phyloP scores from a whole-genome alignment of 2,888 invertebrate species.

The Chelonus formosanus region DNA sequence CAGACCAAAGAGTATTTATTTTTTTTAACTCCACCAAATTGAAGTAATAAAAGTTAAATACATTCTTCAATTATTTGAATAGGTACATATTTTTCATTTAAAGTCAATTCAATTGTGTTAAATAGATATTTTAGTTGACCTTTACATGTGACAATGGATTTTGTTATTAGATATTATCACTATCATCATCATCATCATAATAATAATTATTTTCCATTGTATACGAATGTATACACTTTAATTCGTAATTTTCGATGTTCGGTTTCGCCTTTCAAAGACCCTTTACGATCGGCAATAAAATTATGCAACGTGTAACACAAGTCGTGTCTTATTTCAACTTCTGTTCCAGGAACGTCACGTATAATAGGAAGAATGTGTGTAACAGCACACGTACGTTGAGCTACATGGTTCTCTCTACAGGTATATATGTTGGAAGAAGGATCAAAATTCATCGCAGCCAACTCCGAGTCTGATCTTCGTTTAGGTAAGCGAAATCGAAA shows the following conservation, averaged over 20 bases:
- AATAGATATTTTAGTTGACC: no score
- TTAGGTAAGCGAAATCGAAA: constrained; percentile 1
- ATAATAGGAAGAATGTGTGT: not conserved
- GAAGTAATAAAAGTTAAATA: no score
- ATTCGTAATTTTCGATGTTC: constrained; percentile 35
- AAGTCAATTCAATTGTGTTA: no score
- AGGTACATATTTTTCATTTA: no score
- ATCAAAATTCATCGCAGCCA: constrained; percentile 7
- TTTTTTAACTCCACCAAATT: no score
- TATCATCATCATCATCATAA: constrained; percentile 30
- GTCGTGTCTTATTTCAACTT: constrained; percentile 54
- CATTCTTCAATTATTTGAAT: no score
- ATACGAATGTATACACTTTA: constrained; percentile 19
- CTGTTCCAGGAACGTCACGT: constrained; percentile 31
- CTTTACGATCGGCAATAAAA: constrained; percentile 53
- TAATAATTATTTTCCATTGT: not conserved
- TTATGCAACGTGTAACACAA: constrained; percentile 59
- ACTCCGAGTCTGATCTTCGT: not conserved
- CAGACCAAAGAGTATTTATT: no score
- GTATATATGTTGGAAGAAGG: constrained; percentile 1
- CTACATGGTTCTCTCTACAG: not conserved
- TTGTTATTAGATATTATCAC: constrained; percentile 15
- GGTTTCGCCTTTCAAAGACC: constrained; percentile 43
- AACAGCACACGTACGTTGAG: constrained; percentile 4
- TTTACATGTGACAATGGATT: no score